phyloP scores from a whole-genome alignment of 2,888 invertebrate species.

The Acleris cristana region DNA sequence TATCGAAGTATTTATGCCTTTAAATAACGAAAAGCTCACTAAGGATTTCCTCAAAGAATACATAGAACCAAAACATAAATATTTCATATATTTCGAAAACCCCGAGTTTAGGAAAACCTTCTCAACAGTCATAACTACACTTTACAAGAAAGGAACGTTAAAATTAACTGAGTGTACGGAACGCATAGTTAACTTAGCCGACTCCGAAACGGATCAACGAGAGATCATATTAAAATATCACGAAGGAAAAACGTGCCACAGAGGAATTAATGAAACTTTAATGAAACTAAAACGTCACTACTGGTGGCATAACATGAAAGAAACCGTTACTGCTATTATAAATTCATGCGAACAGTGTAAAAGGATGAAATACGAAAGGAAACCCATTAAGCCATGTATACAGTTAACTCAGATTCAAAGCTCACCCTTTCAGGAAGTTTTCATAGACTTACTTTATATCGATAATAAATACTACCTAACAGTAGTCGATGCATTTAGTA shows the following conservation, averaged over 20 bases:
- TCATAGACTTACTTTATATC: no score
- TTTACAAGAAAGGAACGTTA: conserved; percentile 40
- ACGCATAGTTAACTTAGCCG: conserved; percentile 30
- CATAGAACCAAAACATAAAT: conserved; percentile 28
- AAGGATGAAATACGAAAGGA: conserved; percentile 20
- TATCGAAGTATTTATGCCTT: neutral
- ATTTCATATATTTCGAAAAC: conserved; percentile 43
- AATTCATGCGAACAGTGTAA: conserved; percentile 30
- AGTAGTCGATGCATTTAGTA: no score
- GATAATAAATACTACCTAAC: no score
- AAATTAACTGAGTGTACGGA: conserved; percentile 42
- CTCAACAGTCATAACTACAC: conserved; percentile 13
- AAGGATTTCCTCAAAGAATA: conserved; percentile 40
- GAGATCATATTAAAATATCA: conserved; percentile 40
- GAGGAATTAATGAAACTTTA: conserved; percentile 44
- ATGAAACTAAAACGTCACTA: conserved; percentile 39
- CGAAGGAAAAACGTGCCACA: conserved; percentile 43
- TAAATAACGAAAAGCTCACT: conserved; percentile 18
- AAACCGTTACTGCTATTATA: conserved; percentile 30
- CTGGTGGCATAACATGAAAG: conserved; percentile 41
- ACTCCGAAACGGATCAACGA: conserved; percentile 40
- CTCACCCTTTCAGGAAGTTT: no score
- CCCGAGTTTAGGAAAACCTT: conserved; percentile 18
- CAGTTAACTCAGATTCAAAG: no score
- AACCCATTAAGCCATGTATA: conserved; percentile 30